A percentile compares a stretch with the other conserved stretches of the same genome.
Evolutionary conservation across 1,140 invertebrate genomes (phyloP).

Genomic region (Chrysopa pallens): DNA sequence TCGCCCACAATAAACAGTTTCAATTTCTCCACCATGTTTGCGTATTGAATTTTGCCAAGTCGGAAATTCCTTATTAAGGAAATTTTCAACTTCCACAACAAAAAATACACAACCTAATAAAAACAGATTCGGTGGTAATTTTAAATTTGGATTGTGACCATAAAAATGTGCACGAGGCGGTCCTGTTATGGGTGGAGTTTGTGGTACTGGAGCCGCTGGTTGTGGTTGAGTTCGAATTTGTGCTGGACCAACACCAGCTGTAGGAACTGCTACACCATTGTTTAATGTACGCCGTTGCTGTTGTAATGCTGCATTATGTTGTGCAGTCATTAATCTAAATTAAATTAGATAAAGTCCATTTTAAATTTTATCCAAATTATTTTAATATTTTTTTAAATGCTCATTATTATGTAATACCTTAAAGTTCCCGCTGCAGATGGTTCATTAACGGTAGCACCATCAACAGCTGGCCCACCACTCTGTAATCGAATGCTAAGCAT

Average conservation of each 20-base stretch:
- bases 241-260: conserved; percentile 5
- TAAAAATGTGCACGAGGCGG: conserved; percentile 49
- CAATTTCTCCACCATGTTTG: conserved; percentile 73
- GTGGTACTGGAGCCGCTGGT: conserved; percentile 30
- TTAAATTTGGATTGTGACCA: conserved; percentile 71
- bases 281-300: conserved; percentile 21
- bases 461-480: conserved; percentile 17
- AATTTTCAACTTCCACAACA: conserved; percentile 31
- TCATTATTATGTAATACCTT: conserved; percentile 15
- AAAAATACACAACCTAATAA: conserved; percentile 81
- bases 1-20: conserved; percentile 58
- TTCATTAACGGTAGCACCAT: conserved; percentile 23
- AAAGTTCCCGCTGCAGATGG: conserved; percentile 52
- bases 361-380: neutral
- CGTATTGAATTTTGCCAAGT: conserved; percentile 70
- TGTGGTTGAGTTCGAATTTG: conserved; percentile 10
- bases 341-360: conserved; percentile 1
- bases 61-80: conserved; percentile 36
- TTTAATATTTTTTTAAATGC: neutral
- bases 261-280: conserved; percentile 4
- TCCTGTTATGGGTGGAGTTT: conserved; percentile 22
- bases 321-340: conserved; percentile 55
- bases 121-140: conserved; percentile 73
- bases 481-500: conserved; percentile 75
- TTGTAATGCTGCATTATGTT: conserved; percentile 43